A percentile compares a stretch with the other conserved stretches of the same genome.
Conservation (phyloP, 1,140 invertebrate genomes). For the Scylla paramamosain region DNA sequence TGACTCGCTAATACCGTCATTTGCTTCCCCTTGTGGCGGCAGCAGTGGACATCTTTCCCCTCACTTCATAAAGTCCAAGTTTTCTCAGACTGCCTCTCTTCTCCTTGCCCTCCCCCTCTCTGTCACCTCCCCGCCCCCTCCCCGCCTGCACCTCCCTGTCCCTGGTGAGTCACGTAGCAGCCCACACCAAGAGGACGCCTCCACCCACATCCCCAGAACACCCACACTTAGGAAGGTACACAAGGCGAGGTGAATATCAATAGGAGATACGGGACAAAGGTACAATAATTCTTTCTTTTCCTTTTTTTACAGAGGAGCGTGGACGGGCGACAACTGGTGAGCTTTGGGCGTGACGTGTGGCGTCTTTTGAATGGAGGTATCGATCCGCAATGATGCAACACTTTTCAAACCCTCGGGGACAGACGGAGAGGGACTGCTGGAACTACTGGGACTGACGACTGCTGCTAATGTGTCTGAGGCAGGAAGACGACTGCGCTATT, state of each 20-base stretch:
- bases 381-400: constrained; percentile 57
- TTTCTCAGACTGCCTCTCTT: neutral
- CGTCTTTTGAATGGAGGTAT: constrained; percentile 54
- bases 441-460: neutral
- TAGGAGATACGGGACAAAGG: neutral
- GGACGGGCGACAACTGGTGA: neutral
- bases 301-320: neutral
- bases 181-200: neutral
- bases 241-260: neutral
- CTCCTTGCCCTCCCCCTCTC: neutral
- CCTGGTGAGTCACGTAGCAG: no score
- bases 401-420: constrained; percentile 34
- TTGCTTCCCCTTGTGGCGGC: constrained; percentile 35
- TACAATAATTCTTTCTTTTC: neutral
- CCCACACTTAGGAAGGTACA: neutral
- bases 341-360: neutral
- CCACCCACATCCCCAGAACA: neutral
- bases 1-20: constrained; percentile 38
- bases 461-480: no score
- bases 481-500: no score
- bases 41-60: neutral
- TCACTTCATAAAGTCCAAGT: constrained; percentile 53
- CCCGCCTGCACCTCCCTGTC: no score
- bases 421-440: neutral
- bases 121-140: neutral